Evolutionary conservation across 2,797 vertebrate species (phyloP).

Genomic region (Phylloscopus collybita): DNA sequence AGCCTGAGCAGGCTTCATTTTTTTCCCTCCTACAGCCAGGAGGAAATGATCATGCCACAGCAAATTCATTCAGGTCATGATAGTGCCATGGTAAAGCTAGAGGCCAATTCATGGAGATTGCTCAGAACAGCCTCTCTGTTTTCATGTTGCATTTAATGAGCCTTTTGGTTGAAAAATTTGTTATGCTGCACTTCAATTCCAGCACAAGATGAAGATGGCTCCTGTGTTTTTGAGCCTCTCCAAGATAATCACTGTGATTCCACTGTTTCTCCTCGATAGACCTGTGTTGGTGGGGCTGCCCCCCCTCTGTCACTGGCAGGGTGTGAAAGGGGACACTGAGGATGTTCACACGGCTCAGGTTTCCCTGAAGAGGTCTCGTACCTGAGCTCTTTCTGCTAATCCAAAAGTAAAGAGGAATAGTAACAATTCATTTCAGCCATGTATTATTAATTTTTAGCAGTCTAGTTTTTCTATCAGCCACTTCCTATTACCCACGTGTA

Average conservation of each 20-base stretch:
- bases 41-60: background rate
- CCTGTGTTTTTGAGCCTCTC: background rate
- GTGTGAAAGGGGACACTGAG: background rate
- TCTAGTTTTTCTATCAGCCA: slow-evolving; percentile 36
- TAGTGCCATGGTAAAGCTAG: background rate
- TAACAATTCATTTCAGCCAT: slow-evolving; percentile 38
- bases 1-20: background rate
- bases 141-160: background rate
- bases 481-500: slow-evolving; percentile 37
- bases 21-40: background rate
- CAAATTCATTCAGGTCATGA: slow-evolving; percentile 21
- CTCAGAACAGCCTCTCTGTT: background rate
- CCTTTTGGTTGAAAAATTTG: background rate
- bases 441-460: slow-evolving; percentile 59
- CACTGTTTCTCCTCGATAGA: background rate
- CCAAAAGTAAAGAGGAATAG: slow-evolving; percentile 19
- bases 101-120: background rate
- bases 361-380: background rate
- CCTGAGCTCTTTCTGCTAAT: slow-evolving; percentile 11
- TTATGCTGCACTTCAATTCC: background rate
- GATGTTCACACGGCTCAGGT: background rate
- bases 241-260: background rate
- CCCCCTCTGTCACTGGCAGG: background rate
- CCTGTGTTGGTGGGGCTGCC: background rate
- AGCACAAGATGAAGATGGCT: background rate